phyloP scores from a whole-genome alignment of 2,888 invertebrate species.

The Agelastica alni region DNA sequence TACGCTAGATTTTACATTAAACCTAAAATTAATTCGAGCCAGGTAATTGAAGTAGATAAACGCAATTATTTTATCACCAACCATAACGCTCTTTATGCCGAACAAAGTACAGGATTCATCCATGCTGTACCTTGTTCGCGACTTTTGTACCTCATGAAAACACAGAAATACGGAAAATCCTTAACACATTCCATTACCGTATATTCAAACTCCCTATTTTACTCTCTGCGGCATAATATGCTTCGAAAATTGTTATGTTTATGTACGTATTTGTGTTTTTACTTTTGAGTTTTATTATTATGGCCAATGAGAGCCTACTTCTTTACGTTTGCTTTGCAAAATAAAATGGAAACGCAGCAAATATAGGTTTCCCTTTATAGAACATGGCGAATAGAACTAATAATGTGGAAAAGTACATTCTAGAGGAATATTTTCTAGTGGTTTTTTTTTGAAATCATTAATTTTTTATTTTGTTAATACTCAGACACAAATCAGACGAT shows the following conservation, averaged over 20 bases:
- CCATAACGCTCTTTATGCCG: no score
- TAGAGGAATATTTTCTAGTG: no score
- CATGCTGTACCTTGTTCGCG: not conserved
- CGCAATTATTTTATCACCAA: no score
- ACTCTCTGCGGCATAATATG: conserved; percentile 32
- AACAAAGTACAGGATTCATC: conserved; percentile 6
- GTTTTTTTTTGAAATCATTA: conserved; percentile 5
- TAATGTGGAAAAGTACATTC: no score
- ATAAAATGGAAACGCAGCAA: conserved; percentile 10
- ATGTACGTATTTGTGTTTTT: conserved; percentile 36
- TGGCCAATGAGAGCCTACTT: conserved; percentile 33
- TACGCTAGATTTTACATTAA: no score
- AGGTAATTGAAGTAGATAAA: no score
- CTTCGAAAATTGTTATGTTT: conserved; percentile 37
- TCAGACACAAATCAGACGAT: no score
- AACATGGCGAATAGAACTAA: not conserved
- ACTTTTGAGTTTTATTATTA: conserved; percentile 39
- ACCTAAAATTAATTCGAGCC: no score
- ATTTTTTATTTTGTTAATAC: no score
- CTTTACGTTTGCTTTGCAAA: conserved; percentile 27
- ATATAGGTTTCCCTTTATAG: not conserved
- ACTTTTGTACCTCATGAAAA: not conserved
- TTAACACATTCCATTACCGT: conserved; percentile 37
- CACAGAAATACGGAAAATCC: conserved; percentile 21
- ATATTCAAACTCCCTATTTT: conserved; percentile 34